These are phyloP conservation scores for mouse (Mus musculus) DNA, from an alignment of 2,113 vertebrate genomes.

Conservation along the genomic window DNA sequence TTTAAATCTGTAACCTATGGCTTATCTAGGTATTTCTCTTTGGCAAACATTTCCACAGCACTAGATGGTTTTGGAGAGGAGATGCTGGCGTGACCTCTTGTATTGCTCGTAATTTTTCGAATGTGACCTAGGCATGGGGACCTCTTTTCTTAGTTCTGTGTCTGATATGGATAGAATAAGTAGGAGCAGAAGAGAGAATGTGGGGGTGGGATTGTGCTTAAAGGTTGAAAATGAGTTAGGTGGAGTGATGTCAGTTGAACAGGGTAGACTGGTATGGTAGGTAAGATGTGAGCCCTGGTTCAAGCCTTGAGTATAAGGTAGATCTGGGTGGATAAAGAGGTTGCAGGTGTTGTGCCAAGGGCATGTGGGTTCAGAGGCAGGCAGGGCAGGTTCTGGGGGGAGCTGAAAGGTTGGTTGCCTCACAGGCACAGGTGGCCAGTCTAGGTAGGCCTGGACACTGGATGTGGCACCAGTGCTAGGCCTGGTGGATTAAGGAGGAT, in stretches of 20 bases:
- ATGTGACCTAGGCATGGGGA: not conserved
- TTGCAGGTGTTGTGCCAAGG: not conserved
- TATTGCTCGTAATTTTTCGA: not conserved
- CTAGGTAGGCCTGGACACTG: not conserved
- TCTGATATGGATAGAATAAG: not conserved
- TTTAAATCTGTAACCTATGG: not conserved
- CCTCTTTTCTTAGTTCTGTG: not conserved
- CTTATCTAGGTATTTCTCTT: not conserved
- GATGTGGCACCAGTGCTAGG: not conserved
- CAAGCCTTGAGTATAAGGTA: not conserved
- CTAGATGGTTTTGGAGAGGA: not conserved
- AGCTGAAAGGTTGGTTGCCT: not conserved
- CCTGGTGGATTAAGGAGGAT: not conserved
- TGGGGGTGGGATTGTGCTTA: not conserved
- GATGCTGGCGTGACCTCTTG: not conserved
- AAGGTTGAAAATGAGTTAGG: not conserved
- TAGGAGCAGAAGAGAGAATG: not conserved
- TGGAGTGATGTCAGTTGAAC: not conserved
- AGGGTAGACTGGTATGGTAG: not conserved
- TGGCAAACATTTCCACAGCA: not conserved
- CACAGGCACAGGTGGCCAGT: not conserved
- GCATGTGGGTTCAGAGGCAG: not conserved
- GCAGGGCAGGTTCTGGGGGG: not conserved
- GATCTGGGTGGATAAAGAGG: not conserved
- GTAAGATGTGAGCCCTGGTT: not conserved